These are phyloP conservation scores for Agelaius phoeniceus DNA, from an alignment of 2,113 vertebrate genomes.

Conservation along the genomic window DNA sequence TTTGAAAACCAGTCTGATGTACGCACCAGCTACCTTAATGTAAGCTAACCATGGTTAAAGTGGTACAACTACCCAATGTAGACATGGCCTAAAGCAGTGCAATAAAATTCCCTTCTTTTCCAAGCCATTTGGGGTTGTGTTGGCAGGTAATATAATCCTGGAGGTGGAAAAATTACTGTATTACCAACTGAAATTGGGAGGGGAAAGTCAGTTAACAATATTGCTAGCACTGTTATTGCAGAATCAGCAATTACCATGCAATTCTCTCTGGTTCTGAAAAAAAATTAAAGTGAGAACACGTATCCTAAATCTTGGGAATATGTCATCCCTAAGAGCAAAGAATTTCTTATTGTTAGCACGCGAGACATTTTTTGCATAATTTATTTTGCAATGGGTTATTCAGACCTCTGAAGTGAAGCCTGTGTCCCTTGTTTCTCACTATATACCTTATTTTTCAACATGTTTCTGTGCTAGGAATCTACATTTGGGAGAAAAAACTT, in stretches of 20 bases:
- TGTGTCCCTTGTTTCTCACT: background rate
- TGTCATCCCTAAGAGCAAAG: background rate
- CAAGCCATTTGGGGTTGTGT: conserved; percentile 11
- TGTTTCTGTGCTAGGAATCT: background rate
- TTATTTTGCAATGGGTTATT: background rate
- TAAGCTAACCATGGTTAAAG: conserved; percentile 8
- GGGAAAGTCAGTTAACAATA: background rate
- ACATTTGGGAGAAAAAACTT: background rate
- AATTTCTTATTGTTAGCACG: background rate
- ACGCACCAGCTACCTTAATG: background rate
- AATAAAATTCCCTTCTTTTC: conserved; percentile 45
- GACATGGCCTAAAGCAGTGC: conserved; percentile 27
- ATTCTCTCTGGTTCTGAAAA: background rate
- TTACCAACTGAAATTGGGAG: background rate
- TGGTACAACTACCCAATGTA: conserved; percentile 12
- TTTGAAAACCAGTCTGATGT: conserved; percentile 4
- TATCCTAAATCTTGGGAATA: background rate
- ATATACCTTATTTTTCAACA: background rate
- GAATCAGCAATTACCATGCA: background rate
- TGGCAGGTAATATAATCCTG: conserved; percentile 17
- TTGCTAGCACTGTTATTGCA: background rate
- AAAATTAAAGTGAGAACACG: background rate
- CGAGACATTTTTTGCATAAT: background rate
- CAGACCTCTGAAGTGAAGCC: background rate
- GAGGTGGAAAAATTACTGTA: conserved; percentile 23